Evolutionary conservation across 2,888 invertebrate genomes (phyloP), one percentile per base, ranked within the genome.

Genomic region (Trichopria drosophilae): DNA sequence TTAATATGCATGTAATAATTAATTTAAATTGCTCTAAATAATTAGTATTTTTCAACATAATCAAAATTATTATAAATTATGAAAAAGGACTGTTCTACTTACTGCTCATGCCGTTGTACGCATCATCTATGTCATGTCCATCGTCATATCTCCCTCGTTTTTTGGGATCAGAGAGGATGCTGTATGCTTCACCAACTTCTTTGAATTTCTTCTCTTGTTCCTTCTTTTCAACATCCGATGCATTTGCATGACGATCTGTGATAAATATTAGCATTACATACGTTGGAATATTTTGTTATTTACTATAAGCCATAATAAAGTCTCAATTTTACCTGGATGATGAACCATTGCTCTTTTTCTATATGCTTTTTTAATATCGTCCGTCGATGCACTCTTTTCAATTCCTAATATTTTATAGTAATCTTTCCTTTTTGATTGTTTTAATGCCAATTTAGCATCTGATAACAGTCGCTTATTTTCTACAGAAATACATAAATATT

Each of bases 341-440:
- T 90, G 93, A 7, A 92, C 85, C 50, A 96, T 79, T 0, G 96
- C 96, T 63, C 89, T 82, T 77, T 93, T 93, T 67, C 86, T 85
- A 76, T 97, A 97, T 1, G 95, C 95, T 75, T 93, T 95, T 72
- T 94, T 95, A 50, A 97, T 93, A 66, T 95, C 95, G 68, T 93
- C 93, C 18, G 90, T 91, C 0, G 86, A 84, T 0, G 95, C 94
- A 62, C 78, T 83, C 68, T 89, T 88, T 2, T 84, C 82, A 10
- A 97, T 81, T 4, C 94, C 94, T 50, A 97, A 81, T 62, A 97
- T 93, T 77, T 94, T 95, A 69, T 96, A 96, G 73, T 95, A 96
- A 73, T 97, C 96, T 80, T 96, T 96, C 60, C 94, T 84, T 77
- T 93, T 93, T 4, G 93, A 93, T 71, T 85, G 88, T 73, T 95